Evolutionary conservation across 2,888 invertebrate species (phyloP).

Genomic region (Nebria salina): DNA sequence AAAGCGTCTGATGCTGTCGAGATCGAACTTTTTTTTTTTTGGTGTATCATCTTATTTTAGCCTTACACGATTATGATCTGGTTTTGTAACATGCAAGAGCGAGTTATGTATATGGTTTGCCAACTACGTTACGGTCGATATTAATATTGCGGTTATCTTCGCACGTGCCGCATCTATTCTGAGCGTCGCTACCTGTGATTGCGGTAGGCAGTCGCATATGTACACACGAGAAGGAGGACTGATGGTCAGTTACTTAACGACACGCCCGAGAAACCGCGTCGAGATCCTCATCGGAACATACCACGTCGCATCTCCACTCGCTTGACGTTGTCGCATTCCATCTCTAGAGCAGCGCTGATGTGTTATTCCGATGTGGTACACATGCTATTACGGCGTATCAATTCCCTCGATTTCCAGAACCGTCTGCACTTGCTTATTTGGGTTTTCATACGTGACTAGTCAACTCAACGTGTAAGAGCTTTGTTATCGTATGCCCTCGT

Average conservation of each 20-base stretch:
- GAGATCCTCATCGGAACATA: background rate
- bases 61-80: background rate
- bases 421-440: conserved; percentile 41
- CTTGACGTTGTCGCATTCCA: background rate
- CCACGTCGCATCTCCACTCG: background rate
- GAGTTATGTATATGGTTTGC: background rate
- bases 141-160: conserved; percentile 46
- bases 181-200: conserved; percentile 6
- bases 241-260: background rate
- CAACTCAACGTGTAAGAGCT: background rate
- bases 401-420: conserved; percentile 36
- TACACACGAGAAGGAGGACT: background rate
- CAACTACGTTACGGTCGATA: conserved; percentile 31
- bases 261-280: background rate
- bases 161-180: conserved; percentile 34
- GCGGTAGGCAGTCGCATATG: background rate
- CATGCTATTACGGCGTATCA: conserved; percentile 24
- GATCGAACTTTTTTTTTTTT: background rate
- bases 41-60: background rate
- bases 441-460: conserved; percentile 25
- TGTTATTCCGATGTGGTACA: conserved; percentile 15
- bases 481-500: background rate
- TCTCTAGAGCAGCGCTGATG: conserved; percentile 4
- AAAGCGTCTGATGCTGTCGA: background rate
- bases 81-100: background rate